A percentile compares a stretch with the other conserved stretches of the same genome.
Conservation (phyloP, 2,797 vertebrate genomes). For the Lithobates sylvaticus region DNA sequence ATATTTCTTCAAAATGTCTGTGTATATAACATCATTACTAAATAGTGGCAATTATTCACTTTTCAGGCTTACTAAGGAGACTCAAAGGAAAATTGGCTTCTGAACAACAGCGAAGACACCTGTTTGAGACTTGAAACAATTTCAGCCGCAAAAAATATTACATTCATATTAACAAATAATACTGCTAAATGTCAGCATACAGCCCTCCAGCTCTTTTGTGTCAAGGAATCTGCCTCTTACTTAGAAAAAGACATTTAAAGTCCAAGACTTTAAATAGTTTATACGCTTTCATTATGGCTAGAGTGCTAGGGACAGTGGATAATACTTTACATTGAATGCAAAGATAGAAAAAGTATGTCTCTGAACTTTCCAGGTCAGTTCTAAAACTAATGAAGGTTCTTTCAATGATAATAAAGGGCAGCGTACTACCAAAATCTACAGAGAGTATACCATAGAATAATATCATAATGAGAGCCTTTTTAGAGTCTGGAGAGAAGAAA, state of each 20-base stretch:
- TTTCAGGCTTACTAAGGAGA: neutral
- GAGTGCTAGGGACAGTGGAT: constrained; percentile 2
- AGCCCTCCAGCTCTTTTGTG: neutral
- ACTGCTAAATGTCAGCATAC: neutral
- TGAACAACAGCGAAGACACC: neutral
- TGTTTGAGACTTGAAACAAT: neutral
- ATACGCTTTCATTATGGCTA: neutral
- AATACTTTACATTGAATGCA: neutral
- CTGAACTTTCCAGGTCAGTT: neutral
- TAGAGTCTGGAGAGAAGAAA: neutral
- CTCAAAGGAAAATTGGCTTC: neutral
- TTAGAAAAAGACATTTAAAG: constrained; percentile 10
- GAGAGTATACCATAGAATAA: neutral
- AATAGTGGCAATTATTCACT: neutral
- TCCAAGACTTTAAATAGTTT: neutral
- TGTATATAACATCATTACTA: neutral
- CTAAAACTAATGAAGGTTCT: neutral
- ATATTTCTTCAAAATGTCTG: neutral
- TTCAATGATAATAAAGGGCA: neutral
- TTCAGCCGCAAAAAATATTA: neutral
- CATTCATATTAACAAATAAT: neutral
- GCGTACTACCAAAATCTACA: neutral
- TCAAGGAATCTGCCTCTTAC: neutral
- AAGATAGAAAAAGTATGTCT: neutral
- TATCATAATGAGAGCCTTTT: neutral